A percentile compares a stretch with the other conserved stretches of the same genome.
Evolutionary conservation across 2,797 vertebrate species (phyloP).

Genomic region (Microchirus variegatus): DNA sequence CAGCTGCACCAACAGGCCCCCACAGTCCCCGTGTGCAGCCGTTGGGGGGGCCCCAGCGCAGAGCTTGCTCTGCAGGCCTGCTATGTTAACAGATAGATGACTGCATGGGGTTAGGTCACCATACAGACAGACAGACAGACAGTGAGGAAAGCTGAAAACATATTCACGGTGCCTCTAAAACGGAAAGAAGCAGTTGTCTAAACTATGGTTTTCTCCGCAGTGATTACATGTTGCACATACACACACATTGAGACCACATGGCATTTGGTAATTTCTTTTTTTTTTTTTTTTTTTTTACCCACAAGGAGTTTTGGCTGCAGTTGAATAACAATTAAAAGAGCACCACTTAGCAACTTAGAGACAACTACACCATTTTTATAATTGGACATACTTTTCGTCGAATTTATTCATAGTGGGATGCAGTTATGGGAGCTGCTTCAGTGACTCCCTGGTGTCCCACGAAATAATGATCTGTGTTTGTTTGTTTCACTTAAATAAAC

Average conservation of each 20-base stretch:
- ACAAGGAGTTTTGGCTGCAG: conserved; percentile 1
- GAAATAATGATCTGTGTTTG: background rate
- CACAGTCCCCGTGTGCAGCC: conserved; percentile 65
- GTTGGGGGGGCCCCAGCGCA: conserved; percentile 59
- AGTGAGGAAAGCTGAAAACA: conserved; percentile 48
- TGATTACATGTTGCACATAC: conserved; percentile 26
- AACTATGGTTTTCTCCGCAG: conserved; percentile 6
- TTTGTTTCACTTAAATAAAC: background rate
- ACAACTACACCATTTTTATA: background rate
- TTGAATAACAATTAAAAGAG: background rate
- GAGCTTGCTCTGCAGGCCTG: conserved; percentile 72
- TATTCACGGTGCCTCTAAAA: conserved; percentile 52
- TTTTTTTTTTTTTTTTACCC: too few relatives aligned
- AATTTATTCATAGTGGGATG: background rate
- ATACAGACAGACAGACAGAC: conserved; percentile 34
- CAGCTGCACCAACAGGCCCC: conserved; percentile 87
- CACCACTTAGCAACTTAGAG: background rate
- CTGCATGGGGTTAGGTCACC: conserved; percentile 60
- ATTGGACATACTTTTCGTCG: background rate
- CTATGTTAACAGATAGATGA: conserved; percentile 84
- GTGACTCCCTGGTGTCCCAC: background rate
- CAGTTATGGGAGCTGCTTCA: background rate
- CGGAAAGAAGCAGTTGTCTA: conserved; percentile 37
- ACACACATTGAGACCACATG: background rate
- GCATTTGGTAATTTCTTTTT: background rate